Base-by-base conservation (phyloP, 2,113 vertebrate species). In the Garra rufa region DNA sequence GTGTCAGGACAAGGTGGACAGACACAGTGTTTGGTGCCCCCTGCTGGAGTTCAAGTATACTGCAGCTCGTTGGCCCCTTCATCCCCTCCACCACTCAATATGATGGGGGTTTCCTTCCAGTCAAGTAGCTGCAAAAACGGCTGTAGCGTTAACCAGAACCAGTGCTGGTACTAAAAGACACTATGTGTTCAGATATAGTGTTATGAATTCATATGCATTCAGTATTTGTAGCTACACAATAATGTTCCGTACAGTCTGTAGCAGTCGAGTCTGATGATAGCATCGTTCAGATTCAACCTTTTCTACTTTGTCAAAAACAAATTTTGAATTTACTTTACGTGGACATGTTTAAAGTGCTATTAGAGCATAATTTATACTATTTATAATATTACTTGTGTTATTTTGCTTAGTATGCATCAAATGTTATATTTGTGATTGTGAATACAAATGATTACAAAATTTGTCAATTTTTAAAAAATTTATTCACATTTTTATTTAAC, bases 11-110 rank as follows among this genome's bases (percentile, higher is more conserved):
- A 96, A 79, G 93, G 94, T 84, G 95, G 95, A 3, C 86, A 79
- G 67, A 59, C 76, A 87, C 97, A 97, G 93, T 95, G 92, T 86
- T 93, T 94, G 76, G 93, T 95, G 86, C 91, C 94, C 88, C 90
- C 94, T 90, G 92, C 93, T 87, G 95, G 94, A 89, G 93, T 95
- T 91, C 94, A 95, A 80, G 93, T 96, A 48, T 98, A 97, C 94
- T 98, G 97, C 95, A 97, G 94, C 78, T 87, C 98, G 92, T 94
- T 96, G 91, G 94, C 96, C 84, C 94, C 96, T n/a, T 94, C 93
- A 86, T 92, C 95, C 75, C 94, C 96, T 89, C 95, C 92, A 92
- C 93, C 91, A 88, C 92, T 96, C 63, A 86, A 93, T 86, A 82
- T 96, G 92, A 90, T 95, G 46, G 92, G 93, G 30, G 92, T 92